phyloP scores from a whole-genome alignment of 2,888 invertebrate genomes.

The Drosophila lutescens region DNA sequence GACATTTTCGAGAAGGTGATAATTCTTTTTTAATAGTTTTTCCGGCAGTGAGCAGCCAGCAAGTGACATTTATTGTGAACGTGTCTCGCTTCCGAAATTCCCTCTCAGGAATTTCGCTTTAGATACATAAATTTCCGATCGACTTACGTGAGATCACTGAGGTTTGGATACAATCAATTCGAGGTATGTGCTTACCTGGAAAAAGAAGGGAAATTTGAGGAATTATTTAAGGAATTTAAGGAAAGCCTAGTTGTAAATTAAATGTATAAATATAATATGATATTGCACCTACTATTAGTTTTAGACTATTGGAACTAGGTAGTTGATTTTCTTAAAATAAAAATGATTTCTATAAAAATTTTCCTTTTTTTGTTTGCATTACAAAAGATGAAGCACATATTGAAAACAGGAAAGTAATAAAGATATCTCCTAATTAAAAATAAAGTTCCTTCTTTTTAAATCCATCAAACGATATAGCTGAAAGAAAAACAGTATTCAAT shows the following conservation, averaged over 20 bases:
- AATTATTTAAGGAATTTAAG: not conserved
- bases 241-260: not conserved
- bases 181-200: slow-evolving; percentile 30
- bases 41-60: slow-evolving; percentile 69
- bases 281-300: too few relatives aligned
- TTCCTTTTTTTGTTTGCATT: too few relatives aligned
- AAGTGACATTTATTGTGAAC: slow-evolving; percentile 75
- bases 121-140: slow-evolving; percentile 31
- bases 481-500: not conserved
- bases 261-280: too few relatives aligned
- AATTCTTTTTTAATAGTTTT: slow-evolving; percentile 79
- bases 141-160: slow-evolving; percentile 40
- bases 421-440: too few relatives aligned
- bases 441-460: not conserved
- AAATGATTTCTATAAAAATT: too few relatives aligned
- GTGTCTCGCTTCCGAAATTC: slow-evolving; percentile 63
- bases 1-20: slow-evolving; percentile 63
- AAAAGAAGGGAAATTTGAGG: not conserved
- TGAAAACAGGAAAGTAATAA: too few relatives aligned
- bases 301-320: too few relatives aligned
- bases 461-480: not conserved
- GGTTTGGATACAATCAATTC: not conserved
- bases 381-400: too few relatives aligned
- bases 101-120: slow-evolving; percentile 55
- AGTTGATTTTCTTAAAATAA: not conserved